phyloP scores from a whole-genome alignment of 2,797 vertebrate species.

The Lutjanus campechanus region DNA sequence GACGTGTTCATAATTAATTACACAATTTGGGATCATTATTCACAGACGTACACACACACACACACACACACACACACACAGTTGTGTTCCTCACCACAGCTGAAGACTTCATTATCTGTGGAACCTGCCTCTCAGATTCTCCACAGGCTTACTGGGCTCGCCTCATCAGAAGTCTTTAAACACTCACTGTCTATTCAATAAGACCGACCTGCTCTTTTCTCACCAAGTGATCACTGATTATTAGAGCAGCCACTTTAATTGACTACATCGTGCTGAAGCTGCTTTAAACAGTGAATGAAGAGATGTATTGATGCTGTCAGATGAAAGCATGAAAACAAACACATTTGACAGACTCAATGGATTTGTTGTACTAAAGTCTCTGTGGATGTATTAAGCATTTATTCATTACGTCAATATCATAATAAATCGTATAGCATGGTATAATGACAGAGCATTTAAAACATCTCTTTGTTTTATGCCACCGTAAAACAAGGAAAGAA shows the following conservation, averaged over 20 bases:
- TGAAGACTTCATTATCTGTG: slow-evolving; percentile 76
- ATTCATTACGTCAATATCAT: not conserved
- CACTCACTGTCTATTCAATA: slow-evolving; percentile 55
- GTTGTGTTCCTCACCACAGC: slow-evolving; percentile 46
- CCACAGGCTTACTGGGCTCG: slow-evolving; percentile 50
- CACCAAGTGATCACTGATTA: slow-evolving; percentile 52
- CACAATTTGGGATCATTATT: slow-evolving; percentile 77
- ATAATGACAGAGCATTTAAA: not conserved
- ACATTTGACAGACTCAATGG: slow-evolving; percentile 5
- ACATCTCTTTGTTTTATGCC: not conserved
- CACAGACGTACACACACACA: slow-evolving; percentile 27
- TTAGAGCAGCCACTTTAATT: slow-evolving; percentile 52
- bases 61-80: slow-evolving; percentile 7
- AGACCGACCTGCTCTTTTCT: slow-evolving; percentile 47
- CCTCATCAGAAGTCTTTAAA: slow-evolving; percentile 65
- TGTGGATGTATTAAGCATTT: not conserved
- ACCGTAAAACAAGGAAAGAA: too few species aligned
- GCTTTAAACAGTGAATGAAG: slow-evolving; percentile 22
- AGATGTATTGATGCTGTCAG: slow-evolving; percentile 28
- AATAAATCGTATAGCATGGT: not conserved
- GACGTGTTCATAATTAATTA: slow-evolving; percentile 81
- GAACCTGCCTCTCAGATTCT: slow-evolving; percentile 62
- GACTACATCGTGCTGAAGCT: slow-evolving; percentile 20
- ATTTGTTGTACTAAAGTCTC: not conserved
- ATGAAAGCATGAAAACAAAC: not conserved